Evolutionary conservation across 2,888 invertebrate genomes (phyloP), one percentile per base, ranked within the genome.

Genomic region (Drosophila cognata): DNA sequence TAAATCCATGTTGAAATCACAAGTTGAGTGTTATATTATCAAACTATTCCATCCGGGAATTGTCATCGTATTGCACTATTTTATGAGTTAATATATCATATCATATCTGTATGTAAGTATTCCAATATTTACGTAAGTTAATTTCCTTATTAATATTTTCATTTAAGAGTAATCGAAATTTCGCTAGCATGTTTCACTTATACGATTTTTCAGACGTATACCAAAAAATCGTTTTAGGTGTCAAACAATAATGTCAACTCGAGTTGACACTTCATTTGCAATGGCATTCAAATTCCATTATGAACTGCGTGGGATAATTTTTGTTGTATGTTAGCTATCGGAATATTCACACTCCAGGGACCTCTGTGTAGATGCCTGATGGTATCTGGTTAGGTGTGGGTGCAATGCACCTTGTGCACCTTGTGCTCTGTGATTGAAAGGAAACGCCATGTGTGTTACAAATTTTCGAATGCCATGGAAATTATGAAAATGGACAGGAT

Each of bases 401-500:
- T 65, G 76, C 64, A 65, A 28, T 28, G 41, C 57, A 57, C 36
- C 55, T 55, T 52, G 59, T 76, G 60, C 60, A 73, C 52, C 71
- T 55, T 83, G 66, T 36, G 16, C 71, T 46, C 63, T 67, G 81
- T 74, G 83, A 82, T 73, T 85, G 71, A 82, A 82, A 67, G 71
- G 82, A 79, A 82, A 84, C 67, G 82, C 82, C 85, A 82, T 88
- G 71, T 88, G 87, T 85, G 89, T 82, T 89, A 88, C 87, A 87
- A 89, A 88, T 88, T 87, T 75, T 21, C 56, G 50, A 55, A 57
- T 72, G 70, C 70, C 69, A 74, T 55, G 67, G 64, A 75, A 81
- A 81, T 81, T 71, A 84, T 81, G 66, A 74, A 80, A 77, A 82
- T 67, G 77, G 56, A 66, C 77, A 46, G 62, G 64, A 33, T 46